Evolutionary conservation across 2,797 vertebrate genomes (phyloP).

Genomic region (Propithecus perrieri): DNA sequence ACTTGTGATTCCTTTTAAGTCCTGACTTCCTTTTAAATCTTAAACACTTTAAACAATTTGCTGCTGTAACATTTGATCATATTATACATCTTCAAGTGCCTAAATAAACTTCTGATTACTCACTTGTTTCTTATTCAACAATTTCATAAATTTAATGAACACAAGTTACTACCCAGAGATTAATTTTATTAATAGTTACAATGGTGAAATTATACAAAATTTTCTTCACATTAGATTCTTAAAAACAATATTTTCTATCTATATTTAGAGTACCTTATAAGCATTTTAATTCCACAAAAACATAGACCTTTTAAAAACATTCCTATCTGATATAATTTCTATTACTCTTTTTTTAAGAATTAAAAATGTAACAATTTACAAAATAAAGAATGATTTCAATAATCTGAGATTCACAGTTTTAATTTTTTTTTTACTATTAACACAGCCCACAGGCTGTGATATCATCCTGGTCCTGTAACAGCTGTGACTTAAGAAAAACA

Average conservation of each 20-base stretch:
- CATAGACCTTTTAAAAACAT: not conserved
- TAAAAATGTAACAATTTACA: not conserved
- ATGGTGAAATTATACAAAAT: not conserved
- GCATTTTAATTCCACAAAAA: constrained; percentile 14
- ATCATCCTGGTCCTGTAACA: not conserved
- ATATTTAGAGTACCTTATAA: not conserved
- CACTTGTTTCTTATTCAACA: not conserved
- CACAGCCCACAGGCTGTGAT: not conserved
- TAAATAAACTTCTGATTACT: not conserved
- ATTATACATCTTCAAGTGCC: not conserved
- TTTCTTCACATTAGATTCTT: not conserved
- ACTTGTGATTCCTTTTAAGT: not conserved
- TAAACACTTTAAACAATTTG: not conserved
- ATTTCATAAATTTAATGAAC: not conserved
- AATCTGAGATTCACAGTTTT: not conserved
- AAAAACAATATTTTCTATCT: not conserved
- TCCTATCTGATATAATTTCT: not conserved
- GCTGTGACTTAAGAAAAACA: not conserved
- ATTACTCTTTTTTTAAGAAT: not conserved
- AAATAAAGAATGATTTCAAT: not conserved
- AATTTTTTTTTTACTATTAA: not conserved
- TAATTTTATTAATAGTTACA: not conserved
- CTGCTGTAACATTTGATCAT: not conserved
- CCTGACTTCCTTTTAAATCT: not conserved
- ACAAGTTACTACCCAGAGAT: not conserved